Evolutionary conservation across 2,113 vertebrate genomes (phyloP), one percentile per base, ranked within the genome.

Genomic region (Gila orcuttii): DNA sequence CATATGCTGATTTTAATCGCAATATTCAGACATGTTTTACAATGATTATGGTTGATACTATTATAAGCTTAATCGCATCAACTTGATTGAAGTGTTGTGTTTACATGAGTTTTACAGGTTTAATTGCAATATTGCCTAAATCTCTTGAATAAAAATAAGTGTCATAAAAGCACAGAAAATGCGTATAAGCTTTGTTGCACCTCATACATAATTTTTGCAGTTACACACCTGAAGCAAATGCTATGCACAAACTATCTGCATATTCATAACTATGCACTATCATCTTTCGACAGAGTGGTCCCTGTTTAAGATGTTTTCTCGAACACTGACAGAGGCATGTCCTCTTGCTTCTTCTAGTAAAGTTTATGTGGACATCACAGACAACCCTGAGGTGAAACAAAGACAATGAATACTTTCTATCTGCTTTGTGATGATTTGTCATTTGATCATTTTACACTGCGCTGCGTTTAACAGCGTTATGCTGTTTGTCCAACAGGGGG

Each of bases 291-390:
- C 94, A 99, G 98, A 99, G 87, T 99, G 98, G 98, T 98, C 97
- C 47, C 94, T 99, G 75, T 99, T 99, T 86, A 98, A 96, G 94
- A 99, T 99, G 96, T 99, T 99, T 91, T 97, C 98, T 82, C 95
- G 97, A 78, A 99, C 98, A 0, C 92, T 99, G 87, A 98, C 98
- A 0, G 97, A 99, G 21, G 92, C 96, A 0, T 99, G 98, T 90
- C 98, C 98, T 0, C 93, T 99, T 90, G 97, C 98, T 15, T 96
- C 96, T 0, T 95, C 97, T 89, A 99, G 98, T 94, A 97, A 96
- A 90, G 94, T 99, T 89, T 98, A 98, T 0, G 94, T 99, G 68
- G 98, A 99, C 88, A 64, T 97, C 92, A 98, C 98, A 80, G 94
- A 95, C 89, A 95, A 95, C 82, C 92, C 92, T 82, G 93, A 99